Base-by-base conservation (phyloP, 2,888 invertebrate genomes). In the Chymomyza fuscimana region DNA sequence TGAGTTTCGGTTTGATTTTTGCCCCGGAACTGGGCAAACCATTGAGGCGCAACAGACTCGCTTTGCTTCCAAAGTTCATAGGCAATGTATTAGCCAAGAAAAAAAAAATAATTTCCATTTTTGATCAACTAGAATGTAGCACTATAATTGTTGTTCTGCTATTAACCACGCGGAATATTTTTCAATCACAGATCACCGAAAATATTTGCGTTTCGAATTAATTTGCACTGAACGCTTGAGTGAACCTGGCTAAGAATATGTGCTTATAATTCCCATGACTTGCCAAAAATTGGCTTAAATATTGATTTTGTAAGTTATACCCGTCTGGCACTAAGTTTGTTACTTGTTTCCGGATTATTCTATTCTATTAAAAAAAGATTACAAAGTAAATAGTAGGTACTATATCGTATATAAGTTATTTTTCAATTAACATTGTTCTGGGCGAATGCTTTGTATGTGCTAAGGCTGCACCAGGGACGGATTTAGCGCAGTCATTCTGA, bases 11-110 rank as follows among this genome's bases (percentile, higher is more conserved):
- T 22, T 36, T n/a, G 46, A 22, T 12, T 59, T 40, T 54, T 63
- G 63, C 62, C 63, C 66, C 76, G 76, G 77, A 77, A 77, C 66
- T 65, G 3, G 5, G n/a, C 66, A 54, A 59, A 7, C 46, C 77
- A 70, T 2, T 66, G 74, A 65, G 74, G 73, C 77, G 67, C 63
- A 56, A 46, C 54, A 16, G 19, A 67, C 46, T 51, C 56, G 61
- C 65, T 36, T 62, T 62, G 65, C 40, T 12, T 10, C 12, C 12
- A 46, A 46, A 46, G 40, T 46, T 46, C 40, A 46, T 46, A 10
- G 40, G 12, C 40, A 40, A 10, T 40, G 40, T 10, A 10, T 40
- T 40, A 40, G 2, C 2, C 40, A 2, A 46, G 6, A 46, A 10
- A 10, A 12, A 46, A 46, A 12, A 46, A 46, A 2, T 12, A 46